phyloP scores from a whole-genome alignment of 2,888 invertebrate species.

The Nineta flava region DNA sequence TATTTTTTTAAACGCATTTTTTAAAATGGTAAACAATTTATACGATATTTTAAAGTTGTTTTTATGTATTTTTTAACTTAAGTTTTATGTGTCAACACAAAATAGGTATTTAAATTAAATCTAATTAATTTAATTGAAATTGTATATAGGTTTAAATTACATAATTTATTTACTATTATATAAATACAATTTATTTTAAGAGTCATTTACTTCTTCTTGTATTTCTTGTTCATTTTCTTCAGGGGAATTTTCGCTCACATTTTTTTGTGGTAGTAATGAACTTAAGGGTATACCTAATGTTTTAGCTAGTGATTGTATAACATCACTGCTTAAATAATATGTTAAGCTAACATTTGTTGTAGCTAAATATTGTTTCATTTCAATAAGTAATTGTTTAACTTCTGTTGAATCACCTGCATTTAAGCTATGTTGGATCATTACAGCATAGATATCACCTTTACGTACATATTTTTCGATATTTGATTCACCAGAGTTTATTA shows the following conservation, averaged over 20 bases:
- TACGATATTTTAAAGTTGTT: no score
- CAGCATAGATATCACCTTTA: conserved; percentile 27
- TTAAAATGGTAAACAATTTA: no score
- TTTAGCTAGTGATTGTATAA: conserved; percentile 23
- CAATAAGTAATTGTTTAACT: conserved; percentile 23
- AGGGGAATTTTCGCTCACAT: conserved; percentile 11
- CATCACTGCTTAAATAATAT: conserved; percentile 26
- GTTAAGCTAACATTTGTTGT: conserved; percentile 21
- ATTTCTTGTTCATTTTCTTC: conserved; percentile 18
- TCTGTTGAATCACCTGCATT: conserved; percentile 22
- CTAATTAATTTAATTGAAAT: no score
- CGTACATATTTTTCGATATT: conserved; percentile 26
- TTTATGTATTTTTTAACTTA: no score
- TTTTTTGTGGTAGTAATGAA: conserved; percentile 18
- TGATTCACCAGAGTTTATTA: conserved; percentile 21
- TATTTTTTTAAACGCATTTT: no score
- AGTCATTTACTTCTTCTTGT: conserved; percentile 19
- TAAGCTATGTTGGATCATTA: conserved; percentile 26
- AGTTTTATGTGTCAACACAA: no score
- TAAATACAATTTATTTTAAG: not conserved
- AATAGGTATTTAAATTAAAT: no score
- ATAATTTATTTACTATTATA: no score
- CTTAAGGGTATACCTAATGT: conserved; percentile 23
- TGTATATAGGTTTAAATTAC: no score
- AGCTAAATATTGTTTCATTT: conserved; percentile 23